Base-by-base conservation (phyloP, 2,888 invertebrate genomes). In the Nycteola revayana region DNA sequence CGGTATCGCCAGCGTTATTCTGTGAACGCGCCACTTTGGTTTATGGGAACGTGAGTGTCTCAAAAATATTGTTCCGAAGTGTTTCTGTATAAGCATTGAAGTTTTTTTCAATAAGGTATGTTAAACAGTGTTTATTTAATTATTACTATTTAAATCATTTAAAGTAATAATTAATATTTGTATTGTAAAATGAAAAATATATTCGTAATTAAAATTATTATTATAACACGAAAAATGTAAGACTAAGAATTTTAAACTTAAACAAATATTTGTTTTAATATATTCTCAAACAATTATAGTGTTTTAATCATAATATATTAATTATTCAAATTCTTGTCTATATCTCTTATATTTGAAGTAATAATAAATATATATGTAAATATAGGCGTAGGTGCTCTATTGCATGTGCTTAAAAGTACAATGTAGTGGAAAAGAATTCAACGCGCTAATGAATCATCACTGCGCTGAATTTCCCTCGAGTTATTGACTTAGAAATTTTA, bases 1-100 rank as follows among this genome's bases (percentile, higher is more conserved):
- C 69, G 70, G 75, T 68, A 72, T 74, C 69, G 83, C 74, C 73
- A 67, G 66, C 75, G 67, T 81, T 79, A 60, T 51, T 57, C 66
- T 66, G 53, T 52, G 40, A 37, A 49, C 35, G 30, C 33, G 25
- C 33, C 40, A 43, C 57, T 59, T 71, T 75, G 73, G 60, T 64
- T 71, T 73, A 72, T 63, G 65, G 62, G 68, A 54, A 61, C 61
- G 69, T 66, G 66, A 64, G 60, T 66, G 60, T 53, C 60, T 46
- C 51, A 65, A n/a, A n/a, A n/a, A 62, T 66, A 66, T 72, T 75
- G 60, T 43, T 59, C 60, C 38, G 33, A 36, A 42, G 50, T 54
- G 50, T 45, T 43, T 48, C 37, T 32, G 45, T 50, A 29, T 38
- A 9, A 18, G 34, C 34, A 60, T 49, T 57, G 63, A 66, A 66